Base-by-base conservation (phyloP, 2,797 vertebrate species). In the Sternotherus odoratus region DNA sequence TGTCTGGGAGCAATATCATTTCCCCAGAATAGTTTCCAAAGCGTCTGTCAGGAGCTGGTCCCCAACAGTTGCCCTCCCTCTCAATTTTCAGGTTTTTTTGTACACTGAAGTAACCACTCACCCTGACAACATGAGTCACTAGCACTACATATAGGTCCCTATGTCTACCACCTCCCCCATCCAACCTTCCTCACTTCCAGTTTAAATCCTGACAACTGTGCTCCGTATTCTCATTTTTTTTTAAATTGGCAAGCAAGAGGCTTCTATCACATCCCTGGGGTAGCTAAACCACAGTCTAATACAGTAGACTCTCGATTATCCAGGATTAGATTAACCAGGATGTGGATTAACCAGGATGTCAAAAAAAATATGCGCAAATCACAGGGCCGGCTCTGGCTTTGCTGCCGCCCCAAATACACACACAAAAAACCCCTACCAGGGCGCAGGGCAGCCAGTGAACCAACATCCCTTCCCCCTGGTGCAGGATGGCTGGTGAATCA, bases 31-130 rank as follows among this genome's bases (percentile, higher is more conserved):
- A n/a, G n/a, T 7, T 3, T 87, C 0, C 1, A 88, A 89, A 81
- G n/a, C 19, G 83, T 93, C 66, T 85, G 87, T 91, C 88, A 91
- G 13, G 83, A 80, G 82, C 33, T 90, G 87, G 86, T 86, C 26
- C 74, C 30, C 12, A 51, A 51, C 17, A 86, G 63, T 6, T 74
- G 10, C 82, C 63, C 54, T 28, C 50, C 17, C 15, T 51, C 88
- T 75, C 53, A 33, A 54, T 3, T 0, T 0, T 50, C 48, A 93
- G 49, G 49, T 48, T 92, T 0, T 0, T 74, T 8, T 33, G 30
- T 13, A 63, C 57, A 63, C 30, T 4, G 30, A 92, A 90, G 39
- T 28, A 82, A 39, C 39, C 15, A 50, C 24, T 21, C 57, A 16
- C 48, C 10, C 36, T 74, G 12, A 49, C 13, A 93, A 48, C 54